Evolutionary conservation across 2,797 vertebrate genomes (phyloP).

Genomic region (Sebastes matsubarae): DNA sequence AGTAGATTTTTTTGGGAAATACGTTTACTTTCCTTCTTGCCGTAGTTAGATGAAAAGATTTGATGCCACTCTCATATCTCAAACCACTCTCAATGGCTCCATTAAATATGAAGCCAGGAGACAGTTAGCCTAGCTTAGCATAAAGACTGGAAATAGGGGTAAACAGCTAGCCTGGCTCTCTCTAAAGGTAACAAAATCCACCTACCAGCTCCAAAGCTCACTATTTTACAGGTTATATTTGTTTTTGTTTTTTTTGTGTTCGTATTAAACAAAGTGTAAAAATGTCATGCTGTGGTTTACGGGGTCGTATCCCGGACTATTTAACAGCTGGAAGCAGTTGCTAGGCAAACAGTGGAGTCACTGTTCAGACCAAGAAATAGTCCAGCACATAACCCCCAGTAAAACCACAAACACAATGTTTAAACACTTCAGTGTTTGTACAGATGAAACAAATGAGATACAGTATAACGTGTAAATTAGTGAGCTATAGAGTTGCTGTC

Average conservation of each 20-base stretch:
- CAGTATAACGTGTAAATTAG: neutral
- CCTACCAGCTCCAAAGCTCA: neutral
- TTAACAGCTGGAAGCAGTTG: neutral
- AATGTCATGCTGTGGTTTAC: neutral
- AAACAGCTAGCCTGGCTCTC: neutral
- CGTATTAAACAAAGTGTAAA: neutral
- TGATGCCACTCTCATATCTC: neutral
- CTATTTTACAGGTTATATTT: neutral
- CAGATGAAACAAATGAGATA: neutral
- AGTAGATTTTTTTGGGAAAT: neutral
- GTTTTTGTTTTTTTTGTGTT: neutral
- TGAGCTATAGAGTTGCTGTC: neutral
- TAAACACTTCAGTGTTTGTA: neutral
- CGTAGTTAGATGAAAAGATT: neutral
- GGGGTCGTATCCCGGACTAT: neutral
- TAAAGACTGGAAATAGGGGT: neutral
- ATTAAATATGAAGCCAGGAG: neutral
- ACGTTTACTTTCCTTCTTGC: neutral
- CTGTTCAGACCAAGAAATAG: neutral
- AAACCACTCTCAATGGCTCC: neutral
- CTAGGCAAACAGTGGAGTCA: neutral
- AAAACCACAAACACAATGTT: neutral
- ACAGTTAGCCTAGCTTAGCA: neutral
- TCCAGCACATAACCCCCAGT: neutral
- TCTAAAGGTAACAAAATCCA: neutral